These are phyloP conservation scores for Orchestia grillus DNA, from an alignment of 1,140 invertebrate genomes.

Conservation along the genomic window DNA sequence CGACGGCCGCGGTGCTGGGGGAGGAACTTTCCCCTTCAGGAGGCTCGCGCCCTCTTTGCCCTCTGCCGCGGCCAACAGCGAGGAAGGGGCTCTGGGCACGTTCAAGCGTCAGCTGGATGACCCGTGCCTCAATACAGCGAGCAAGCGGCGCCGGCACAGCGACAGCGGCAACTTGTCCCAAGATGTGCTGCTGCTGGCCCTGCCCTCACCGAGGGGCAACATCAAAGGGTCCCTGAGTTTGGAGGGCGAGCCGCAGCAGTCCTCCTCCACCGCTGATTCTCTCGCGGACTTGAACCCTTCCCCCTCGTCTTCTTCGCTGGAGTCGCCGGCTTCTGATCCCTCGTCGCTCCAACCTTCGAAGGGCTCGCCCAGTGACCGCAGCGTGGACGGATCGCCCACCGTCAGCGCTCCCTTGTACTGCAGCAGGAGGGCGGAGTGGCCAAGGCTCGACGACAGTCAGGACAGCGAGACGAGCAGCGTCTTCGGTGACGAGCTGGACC, in stretches of 20 bases:
- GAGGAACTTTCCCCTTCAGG: not conserved
- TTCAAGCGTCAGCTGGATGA: conserved; percentile 66
- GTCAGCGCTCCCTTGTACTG: conserved; percentile 40
- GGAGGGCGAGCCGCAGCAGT: conserved; percentile 64
- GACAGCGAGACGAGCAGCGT: conserved; percentile 66
- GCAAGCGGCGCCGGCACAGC: conserved; percentile 65
- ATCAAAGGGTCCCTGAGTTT: conserved; percentile 67
- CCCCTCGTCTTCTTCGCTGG: conserved; percentile 45
- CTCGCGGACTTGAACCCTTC: conserved; percentile 11
- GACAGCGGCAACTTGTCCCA: conserved; percentile 65
- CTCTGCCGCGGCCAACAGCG: not conserved
- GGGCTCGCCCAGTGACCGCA: conserved; percentile 46
- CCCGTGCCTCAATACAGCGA: conserved; percentile 61
- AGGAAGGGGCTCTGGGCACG: conserved; percentile 53
- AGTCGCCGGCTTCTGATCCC: conserved; percentile 52
- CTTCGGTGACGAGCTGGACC: conserved; percentile 63
- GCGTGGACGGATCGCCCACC: conserved; percentile 60
- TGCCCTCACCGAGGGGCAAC: conserved; percentile 65
- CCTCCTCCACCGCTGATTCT: conserved; percentile 49
- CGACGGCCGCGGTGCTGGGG: conserved; percentile 57
- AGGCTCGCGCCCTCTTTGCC: not conserved
- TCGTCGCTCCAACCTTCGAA: conserved; percentile 44
- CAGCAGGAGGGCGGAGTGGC: conserved; percentile 57
- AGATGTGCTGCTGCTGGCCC: conserved; percentile 53
- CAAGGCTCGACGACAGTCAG: conserved; percentile 63